These are phyloP conservation scores for Drosophila tanythrix DNA, from an alignment of 2,888 invertebrate genomes.

Conservation along the genomic window DNA sequence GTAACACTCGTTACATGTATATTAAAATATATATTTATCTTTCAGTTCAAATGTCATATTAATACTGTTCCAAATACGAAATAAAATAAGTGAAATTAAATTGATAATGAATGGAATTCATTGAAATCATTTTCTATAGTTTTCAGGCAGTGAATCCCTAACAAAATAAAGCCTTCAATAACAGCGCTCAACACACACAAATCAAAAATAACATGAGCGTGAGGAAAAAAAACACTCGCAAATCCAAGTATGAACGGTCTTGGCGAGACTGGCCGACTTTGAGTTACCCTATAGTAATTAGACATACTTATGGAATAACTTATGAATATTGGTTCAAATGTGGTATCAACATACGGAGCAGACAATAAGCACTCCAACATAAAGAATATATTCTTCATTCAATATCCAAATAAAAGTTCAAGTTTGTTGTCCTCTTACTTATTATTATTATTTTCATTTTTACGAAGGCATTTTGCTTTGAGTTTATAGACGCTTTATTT, in stretches of 20 bases:
- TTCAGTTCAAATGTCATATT: conserved; percentile 21
- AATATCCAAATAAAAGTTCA: not conserved
- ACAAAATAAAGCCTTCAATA: conserved; percentile 65
- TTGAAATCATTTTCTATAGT: conserved; percentile 58
- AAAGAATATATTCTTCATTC: not conserved
- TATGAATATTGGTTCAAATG: not conserved
- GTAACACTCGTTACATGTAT: not conserved
- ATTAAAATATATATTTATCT: too few relatives aligned
- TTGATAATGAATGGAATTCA: conserved; percentile 52
- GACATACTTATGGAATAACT: not conserved
- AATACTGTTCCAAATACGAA: conserved; percentile 59
- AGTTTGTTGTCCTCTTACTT: not conserved
- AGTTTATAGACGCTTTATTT: not conserved
- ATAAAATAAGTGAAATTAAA: conserved; percentile 40
- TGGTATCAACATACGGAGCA: not conserved
- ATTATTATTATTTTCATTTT: not conserved
- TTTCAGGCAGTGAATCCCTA: conserved; percentile 67
- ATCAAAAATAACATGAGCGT: conserved; percentile 33
- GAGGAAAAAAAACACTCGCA: not conserved
- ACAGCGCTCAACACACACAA: conserved; percentile 38
- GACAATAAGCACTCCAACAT: not conserved
- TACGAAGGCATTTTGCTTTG: not conserved
- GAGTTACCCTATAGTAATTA: not conserved
- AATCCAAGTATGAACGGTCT: not conserved
- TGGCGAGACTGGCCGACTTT: not conserved